These are phyloP conservation scores for Leptothorax acervorum DNA, from an alignment of 2,888 invertebrate genomes.

Conservation along the genomic window DNA sequence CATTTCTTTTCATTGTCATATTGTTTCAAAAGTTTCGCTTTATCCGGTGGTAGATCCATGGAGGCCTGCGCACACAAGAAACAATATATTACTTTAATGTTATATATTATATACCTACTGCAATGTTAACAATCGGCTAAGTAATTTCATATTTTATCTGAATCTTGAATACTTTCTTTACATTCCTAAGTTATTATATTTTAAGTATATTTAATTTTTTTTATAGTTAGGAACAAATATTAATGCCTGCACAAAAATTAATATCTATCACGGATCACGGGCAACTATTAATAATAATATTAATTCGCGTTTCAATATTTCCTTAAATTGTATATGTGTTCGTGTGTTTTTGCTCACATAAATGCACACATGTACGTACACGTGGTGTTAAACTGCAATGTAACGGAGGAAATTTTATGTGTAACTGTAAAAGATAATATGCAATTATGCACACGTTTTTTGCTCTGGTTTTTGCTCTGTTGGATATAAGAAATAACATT, in stretches of 20 bases:
- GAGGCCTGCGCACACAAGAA: slow-evolving; percentile 93
- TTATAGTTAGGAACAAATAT: neutral
- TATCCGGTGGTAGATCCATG: slow-evolving; percentile 99
- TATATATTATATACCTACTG: neutral
- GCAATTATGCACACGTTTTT: neutral
- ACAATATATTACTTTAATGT: slow-evolving; percentile 10
- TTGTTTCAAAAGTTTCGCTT: slow-evolving; percentile 97
- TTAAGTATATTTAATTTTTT: no score
- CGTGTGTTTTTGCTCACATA: no score
- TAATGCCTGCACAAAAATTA: no score
- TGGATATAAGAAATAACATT: slow-evolving; percentile 8
- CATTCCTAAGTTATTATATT: no score
- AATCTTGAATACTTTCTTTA: no score
- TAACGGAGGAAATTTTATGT: neutral
- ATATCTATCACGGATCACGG: no score
- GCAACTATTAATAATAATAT: neutral
- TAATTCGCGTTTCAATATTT: no score
- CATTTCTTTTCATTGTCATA: slow-evolving; percentile 99
- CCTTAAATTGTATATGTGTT: no score
- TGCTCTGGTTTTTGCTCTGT: neutral
- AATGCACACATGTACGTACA: no score
- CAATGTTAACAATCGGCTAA: neutral
- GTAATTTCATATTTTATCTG: no score
- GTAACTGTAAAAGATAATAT: no score
- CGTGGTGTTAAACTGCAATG: neutral